Base-by-base conservation (phyloP, 2,797 vertebrate species). In the Cheirogaleus major region DNA sequence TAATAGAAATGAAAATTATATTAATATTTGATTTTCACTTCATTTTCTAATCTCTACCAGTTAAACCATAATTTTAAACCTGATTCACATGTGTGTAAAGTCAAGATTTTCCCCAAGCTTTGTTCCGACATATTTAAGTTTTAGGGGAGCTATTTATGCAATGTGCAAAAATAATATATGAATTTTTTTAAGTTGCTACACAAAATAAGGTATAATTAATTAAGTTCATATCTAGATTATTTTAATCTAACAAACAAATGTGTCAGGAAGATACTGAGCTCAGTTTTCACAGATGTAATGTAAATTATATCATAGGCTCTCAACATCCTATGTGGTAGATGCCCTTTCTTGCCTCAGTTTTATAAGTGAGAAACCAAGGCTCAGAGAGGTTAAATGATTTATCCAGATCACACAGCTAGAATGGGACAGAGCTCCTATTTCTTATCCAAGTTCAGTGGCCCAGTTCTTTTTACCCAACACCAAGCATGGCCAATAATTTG, bases 1-100 rank as follows among this genome's bases (percentile, higher is more conserved):
- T 43, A 93, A 76, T 18, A 43, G 9, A 75, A 93, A 94, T 35
- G 17, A 50, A 95, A 93, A 86, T 75, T 27, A 59, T 4, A 59
- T 59, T 59, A 78, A 78, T 38, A 76, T 69, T 76, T 87, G 61
- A 93, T 93, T 91, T 92, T 84, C 45, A 23, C 59, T 96, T 96
- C 23, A 91, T 93, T 97, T 87, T 72, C 79, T 92, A 88, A 91
- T 89, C 13, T 57, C 32, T 59, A 61, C 15, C 17, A 91, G 25
- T 82, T 89, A 86, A 89, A 25, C 5, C 5, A 86, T 32, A 83
- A 87, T 45, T 57, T 93, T 67, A 91, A 95, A 88, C 27, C 25
- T 72, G 17, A 30, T 90, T 9, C 30, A 2, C 38, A 23, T 14
- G 55, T 52, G 41, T 12, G 2, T 81, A 86, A 72, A 92, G 43